A percentile compares a stretch with the other conserved stretches of the same genome.
Conservation (phyloP, 2,797 vertebrate genomes). For the Malurus splendens region DNA sequence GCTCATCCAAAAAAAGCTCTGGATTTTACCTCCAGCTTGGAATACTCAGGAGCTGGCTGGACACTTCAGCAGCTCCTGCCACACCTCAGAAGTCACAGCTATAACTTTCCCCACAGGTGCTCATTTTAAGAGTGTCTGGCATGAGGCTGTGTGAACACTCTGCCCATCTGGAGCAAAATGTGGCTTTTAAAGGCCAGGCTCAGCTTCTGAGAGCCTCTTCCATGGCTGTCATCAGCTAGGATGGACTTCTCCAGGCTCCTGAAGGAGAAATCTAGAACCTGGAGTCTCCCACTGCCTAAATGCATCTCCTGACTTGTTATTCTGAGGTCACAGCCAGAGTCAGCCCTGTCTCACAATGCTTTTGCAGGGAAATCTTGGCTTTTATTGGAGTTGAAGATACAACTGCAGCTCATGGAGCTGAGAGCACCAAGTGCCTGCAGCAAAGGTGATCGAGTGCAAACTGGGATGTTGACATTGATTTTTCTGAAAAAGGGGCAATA, state of each 20-base stretch:
- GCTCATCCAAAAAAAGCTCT: neutral
- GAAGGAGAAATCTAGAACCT: neutral
- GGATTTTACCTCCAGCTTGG: neutral
- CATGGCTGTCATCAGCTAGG: no score
- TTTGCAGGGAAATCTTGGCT: neutral
- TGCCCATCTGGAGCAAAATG: neutral
- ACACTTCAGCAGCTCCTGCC: neutral
- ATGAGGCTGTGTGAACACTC: neutral
- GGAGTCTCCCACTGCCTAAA: neutral
- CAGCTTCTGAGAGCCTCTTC: neutral
- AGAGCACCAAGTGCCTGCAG: neutral
- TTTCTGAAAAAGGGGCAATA: neutral
- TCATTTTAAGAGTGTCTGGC: neutral
- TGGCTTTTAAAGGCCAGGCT: neutral
- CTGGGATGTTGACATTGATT: neutral
- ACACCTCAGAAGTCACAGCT: neutral
- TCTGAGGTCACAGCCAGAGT: neutral
- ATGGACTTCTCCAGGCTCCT: neutral
- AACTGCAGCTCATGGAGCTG: neutral
- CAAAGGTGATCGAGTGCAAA: rapidly evolving
- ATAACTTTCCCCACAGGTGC: neutral
- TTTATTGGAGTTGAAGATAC: neutral
- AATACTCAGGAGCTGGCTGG: neutral
- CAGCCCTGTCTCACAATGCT: neutral
- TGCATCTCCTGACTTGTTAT: neutral